Conservation (phyloP, 53 echinoderm and acorn worm species). For the Echinometra lucunter region DNA sequence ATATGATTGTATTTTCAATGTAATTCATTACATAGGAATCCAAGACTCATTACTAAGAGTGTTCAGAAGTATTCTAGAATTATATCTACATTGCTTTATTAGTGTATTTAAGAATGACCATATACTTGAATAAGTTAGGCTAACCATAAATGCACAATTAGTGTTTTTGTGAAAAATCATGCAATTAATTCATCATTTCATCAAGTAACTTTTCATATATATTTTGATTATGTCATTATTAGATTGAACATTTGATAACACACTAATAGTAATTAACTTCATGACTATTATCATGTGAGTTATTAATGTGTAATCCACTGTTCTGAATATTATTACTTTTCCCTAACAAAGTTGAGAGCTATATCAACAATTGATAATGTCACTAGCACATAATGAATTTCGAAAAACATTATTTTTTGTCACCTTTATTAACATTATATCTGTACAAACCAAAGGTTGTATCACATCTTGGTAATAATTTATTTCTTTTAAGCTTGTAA, state of each 20-base stretch:
- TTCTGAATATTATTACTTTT: not conserved
- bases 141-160: not conserved
- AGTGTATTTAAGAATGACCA: not conserved
- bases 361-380: not conserved
- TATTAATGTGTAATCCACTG: not conserved
- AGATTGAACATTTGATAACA: not conserved
- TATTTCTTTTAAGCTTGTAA: not conserved
- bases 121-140: not conserved
- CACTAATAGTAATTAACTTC: not conserved
- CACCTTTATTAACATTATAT: not conserved
- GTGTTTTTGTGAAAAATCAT: not conserved
- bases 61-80: no score
- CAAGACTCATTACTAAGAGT: no score
- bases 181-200: not conserved
- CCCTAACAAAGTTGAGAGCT: not conserved
- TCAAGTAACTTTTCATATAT: constrained; percentile 6
- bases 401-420: no score
- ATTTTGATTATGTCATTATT: constrained; percentile 16
- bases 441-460: not conserved
- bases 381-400: not conserved
- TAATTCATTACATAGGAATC: no score
- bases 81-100: no score
- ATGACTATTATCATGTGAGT: not conserved
- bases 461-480: not conserved
- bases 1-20: no score